Conservation (phyloP, 2,797 vertebrate species). For the Morelia viridis region DNA sequence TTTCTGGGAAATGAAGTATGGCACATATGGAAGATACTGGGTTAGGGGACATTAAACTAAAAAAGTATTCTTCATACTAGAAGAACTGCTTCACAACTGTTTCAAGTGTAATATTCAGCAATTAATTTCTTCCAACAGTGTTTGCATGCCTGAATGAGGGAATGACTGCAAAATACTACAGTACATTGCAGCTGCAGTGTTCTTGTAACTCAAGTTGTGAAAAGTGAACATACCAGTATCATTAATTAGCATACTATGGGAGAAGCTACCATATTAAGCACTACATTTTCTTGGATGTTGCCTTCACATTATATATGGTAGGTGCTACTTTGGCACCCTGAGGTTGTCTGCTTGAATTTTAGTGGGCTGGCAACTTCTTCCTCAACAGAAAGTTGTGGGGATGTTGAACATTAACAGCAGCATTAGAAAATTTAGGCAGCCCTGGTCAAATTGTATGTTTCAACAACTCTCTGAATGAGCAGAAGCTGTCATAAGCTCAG, state of each 20-base stretch:
- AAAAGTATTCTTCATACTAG: background rate
- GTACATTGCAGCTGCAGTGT: background rate
- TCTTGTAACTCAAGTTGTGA: background rate
- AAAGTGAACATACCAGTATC: background rate
- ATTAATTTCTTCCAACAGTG: background rate
- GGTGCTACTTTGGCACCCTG: background rate
- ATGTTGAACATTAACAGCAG: background rate
- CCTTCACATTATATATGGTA: background rate
- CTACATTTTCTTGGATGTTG: background rate
- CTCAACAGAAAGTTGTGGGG: background rate
- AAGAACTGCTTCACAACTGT: background rate
- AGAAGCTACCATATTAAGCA: background rate
- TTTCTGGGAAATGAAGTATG: too few relatives aligned
- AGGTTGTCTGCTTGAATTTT: background rate
- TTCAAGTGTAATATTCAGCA: background rate
- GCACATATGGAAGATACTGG: too few relatives aligned
- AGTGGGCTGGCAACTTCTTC: background rate
- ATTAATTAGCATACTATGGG: background rate
- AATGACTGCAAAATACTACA: background rate
- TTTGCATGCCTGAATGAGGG: background rate
- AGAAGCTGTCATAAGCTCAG: too few relatives aligned
- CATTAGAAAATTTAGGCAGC: too few relatives aligned
- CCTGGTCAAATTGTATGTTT: too few relatives aligned
- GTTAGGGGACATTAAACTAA: background rate
- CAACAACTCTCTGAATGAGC: too few relatives aligned